Conservation (phyloP, 2,797 vertebrate species). For the Lutjanus campechanus region DNA sequence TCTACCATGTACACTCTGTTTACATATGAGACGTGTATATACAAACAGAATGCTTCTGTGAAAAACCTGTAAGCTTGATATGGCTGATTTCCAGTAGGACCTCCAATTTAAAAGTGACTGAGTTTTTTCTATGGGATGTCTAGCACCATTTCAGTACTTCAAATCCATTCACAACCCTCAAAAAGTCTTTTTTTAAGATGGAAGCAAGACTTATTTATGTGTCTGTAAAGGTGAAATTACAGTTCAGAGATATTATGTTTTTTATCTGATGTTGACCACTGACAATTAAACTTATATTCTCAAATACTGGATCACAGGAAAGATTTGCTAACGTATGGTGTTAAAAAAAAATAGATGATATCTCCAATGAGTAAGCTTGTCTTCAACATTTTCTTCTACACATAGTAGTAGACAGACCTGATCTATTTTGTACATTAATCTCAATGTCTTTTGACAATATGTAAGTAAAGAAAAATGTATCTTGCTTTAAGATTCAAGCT, state of each 20-base stretch:
- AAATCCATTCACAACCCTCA: too few species aligned
- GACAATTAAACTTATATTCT: neutral
- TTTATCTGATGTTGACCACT: neutral
- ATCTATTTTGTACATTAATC: neutral
- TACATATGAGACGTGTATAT: neutral
- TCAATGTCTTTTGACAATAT: neutral
- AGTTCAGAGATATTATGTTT: neutral
- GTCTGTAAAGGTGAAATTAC: neutral
- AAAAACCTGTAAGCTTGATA: neutral
- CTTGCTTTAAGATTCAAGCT: neutral
- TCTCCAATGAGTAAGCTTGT: too few species aligned
- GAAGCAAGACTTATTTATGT: neutral
- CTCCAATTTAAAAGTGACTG: neutral
- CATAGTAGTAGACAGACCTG: neutral
- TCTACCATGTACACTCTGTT: neutral
- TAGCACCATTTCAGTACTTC: too few species aligned
- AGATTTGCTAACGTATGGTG: neutral
- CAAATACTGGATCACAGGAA: neutral
- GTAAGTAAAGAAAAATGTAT: neutral
- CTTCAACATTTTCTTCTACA: too few species aligned
- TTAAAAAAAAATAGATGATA: too few species aligned
- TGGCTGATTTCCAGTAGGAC: neutral
- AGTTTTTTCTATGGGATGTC: too few species aligned
- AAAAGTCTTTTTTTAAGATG: neutral
- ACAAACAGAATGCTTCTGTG: neutral